Base-by-base conservation (phyloP, 2,888 invertebrate species). In the Bombyx huttoni region DNA sequence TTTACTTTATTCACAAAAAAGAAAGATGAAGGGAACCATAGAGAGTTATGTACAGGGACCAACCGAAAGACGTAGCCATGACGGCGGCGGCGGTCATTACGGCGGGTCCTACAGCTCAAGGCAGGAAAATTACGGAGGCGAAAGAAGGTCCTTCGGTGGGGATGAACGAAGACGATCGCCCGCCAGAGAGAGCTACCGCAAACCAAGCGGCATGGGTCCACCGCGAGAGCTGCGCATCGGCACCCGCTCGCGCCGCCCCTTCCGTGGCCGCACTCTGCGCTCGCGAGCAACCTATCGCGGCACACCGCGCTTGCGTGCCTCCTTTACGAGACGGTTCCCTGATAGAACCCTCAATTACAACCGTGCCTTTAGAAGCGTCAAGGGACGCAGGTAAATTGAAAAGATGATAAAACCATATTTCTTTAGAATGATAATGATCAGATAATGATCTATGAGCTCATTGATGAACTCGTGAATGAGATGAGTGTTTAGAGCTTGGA, bases 141-240 rank as follows among this genome's bases (percentile, higher is more conserved):
- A 88, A 68, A 75, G 89, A 64, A 75, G 89, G 65, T 81, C 86
- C 62, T 88, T 84, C 67, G 81, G 81, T 63, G 89, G 89, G 66
- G 85, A 90, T 60, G 90, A 91, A 58, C 80, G 90, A 57, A 79
- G 90, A 63, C 89, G 90, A 60, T 91, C 90, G 64, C 89, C 90
- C 59, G 77, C 80, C 62, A 78, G 89, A 64, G 88, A 87, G 55
- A 73, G 73, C 63, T 84, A 82, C 75, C 87, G 87, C 79, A 86
- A 87, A 76, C 68, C 81, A 60, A 75, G 82, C 70, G 81, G 80
- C 64, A 86, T 87, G 84, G 81, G 83, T 54, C 89, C 88, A 70
- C 89, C 89, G 66, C 82, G 64, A 64, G 68, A 61, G 74, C 78
- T 67, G 67, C 63, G 49, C 75, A 81, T 65, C 82, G 88, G 81